Percentiles rank a stretch among this genome's conserved stretches.
phyloP scores from a whole-genome alignment of 2,797 vertebrate genomes.

The Hipposideros larvatus region DNA sequence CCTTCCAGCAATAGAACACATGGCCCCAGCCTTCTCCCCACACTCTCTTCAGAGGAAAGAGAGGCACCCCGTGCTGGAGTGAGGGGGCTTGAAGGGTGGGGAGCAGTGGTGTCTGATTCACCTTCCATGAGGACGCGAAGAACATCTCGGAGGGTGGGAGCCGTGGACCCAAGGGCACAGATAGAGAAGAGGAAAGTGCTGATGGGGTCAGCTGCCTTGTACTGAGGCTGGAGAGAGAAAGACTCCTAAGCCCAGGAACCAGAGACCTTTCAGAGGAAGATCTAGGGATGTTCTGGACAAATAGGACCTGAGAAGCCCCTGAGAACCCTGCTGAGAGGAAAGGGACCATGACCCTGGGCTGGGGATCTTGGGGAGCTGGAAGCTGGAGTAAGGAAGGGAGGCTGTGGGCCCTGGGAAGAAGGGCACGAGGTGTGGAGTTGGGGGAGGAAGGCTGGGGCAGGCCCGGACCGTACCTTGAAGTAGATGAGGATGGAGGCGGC shows the following conservation, averaged over 20 bases:
- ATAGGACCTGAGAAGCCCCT: background rate
- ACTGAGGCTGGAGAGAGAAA: constrained; percentile 93
- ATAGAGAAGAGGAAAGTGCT: constrained; percentile 97
- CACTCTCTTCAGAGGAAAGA: background rate
- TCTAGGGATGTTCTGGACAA: background rate
- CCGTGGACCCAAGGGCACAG: constrained; percentile 95
- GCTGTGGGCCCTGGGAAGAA: background rate
- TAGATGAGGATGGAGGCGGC: constrained; percentile 96
- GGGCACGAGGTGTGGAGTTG: background rate
- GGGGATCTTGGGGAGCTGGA: background rate
- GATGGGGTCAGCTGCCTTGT: constrained; percentile 97
- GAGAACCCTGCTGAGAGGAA: background rate
- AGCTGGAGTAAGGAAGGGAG: background rate
- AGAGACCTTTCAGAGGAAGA: background rate
- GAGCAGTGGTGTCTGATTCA: constrained; percentile 70
- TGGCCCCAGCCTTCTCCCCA: background rate
- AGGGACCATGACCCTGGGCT: background rate
- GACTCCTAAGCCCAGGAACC: background rate
- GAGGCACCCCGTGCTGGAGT: background rate
- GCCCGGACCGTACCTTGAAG: constrained; percentile 92
- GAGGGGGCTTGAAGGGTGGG: background rate
- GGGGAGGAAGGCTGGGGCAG: background rate
- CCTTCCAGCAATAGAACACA: background rate
- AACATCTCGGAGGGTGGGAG: constrained; percentile 95
- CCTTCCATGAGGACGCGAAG: constrained; percentile 98